Evolutionary conservation across 2,888 invertebrate genomes (phyloP), one percentile per base, ranked within the genome.

Genomic region (Eristalinus aeneus): DNA sequence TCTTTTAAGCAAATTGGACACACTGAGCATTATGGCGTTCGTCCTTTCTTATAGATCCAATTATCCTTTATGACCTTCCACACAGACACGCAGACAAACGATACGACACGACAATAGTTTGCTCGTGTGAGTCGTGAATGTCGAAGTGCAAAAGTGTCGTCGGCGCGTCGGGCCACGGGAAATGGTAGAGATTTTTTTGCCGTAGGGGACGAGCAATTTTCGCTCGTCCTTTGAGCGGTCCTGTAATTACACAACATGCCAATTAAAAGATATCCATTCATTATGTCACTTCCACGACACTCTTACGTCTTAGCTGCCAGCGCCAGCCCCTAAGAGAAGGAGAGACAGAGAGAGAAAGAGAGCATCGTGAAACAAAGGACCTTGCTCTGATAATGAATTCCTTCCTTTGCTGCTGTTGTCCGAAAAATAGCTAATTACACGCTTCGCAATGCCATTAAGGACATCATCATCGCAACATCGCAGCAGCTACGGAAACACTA

Each of bases 361-460:
- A 32, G 68, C 39, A 54, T 31, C 32, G 6, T 1, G 23, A 32
- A 31, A 83, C 79, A 80, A 85, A 73, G 78, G 73, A 71, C 73
- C 77, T 82, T 60, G 32, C 65, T 64, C 36, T 63, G 68, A 77
- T 86, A 86, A 86, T 76, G 64, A 81, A 81, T 71, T 86, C 69
- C 64, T 63, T 69, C 61, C 67, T 69, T 65, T 60, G 56, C 64
- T 54, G 54, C 22, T 61, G 69, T 76, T 86, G 86, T 86, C 86
- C 86, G 82, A 86, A 86, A n/a, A 82, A 74, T 77, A 60, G 82
- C 77, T 86, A 86, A 86, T 86, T 86, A 82, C 82, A 86, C 71
- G 86, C 82, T 86, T 82, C 82, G 67, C 74, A 82, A 81, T 54
- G 74, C 61, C 78, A 82, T 86, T 82, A 86, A 74, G 74, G 56